Evolutionary conservation across 2,888 invertebrate species (phyloP), one percentile per base, ranked within the genome.

Genomic region (Pachliopta kotzebuea): DNA sequence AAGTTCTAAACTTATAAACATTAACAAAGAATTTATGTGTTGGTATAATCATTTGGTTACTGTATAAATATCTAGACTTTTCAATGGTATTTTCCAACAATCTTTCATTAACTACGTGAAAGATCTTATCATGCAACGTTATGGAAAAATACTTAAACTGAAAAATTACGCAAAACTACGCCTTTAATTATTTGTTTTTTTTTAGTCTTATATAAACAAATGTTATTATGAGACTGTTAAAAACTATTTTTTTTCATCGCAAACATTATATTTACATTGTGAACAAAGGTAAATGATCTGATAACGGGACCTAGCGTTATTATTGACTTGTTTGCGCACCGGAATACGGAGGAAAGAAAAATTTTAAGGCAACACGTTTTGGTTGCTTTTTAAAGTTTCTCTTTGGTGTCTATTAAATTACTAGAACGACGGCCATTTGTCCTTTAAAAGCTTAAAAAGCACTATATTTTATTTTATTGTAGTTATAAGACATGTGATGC

Each of bases 161-260:
- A 14, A 37, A 56, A 21, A 53, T 23, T 2, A 23, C 23, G 14
- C 23, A 23, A 23, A 23, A 37, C 37, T 53, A 53, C 23, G 23
- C 4, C 56, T 20, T 58, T 20, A 20, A 58, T 50, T 24, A 50
- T 23, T 45, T 14, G 17, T 20, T 49, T 26, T 50, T 50, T 45
- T 50, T 58, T 14, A 11, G 17, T 49, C 58, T 18, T 18, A 20
- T 26, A n/a, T 58, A 58, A 58, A 58, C 49, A 58, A 20, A 9
- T 50, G 14, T 20, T 58, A 20, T 37, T 57, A 20, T 52, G 26
- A 52, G 31, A 31, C 31, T 42, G 20, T 24, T 24, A 24, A 23
- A n/a, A 52, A 42, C 62, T 62, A 62, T 62, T 62, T 57, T 62
- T 42, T 24, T 52, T 23, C 52, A n/a, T 17, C 11, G 56, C 55